phyloP scores from a whole-genome alignment of 1,140 invertebrate species.

The Watersipora subatra region DNA sequence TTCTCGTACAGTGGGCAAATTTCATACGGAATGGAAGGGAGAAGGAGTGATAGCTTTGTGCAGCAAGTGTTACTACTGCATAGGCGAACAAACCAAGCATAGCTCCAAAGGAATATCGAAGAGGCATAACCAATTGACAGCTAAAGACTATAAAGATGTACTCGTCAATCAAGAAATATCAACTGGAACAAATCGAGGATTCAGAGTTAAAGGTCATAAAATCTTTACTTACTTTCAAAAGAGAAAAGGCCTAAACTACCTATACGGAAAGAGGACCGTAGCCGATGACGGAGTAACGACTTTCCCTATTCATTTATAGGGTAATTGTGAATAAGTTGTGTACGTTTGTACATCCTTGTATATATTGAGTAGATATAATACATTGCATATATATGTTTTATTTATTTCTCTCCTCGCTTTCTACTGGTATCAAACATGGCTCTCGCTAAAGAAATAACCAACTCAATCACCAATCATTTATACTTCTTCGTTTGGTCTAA shows the following conservation, averaged over 20 bases:
- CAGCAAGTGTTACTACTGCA: background rate
- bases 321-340: background rate
- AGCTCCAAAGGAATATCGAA: background rate
- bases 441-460: no score
- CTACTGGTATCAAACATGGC: background rate
- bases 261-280: background rate
- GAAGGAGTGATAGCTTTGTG: background rate
- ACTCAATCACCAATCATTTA: no score
- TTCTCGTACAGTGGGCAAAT: background rate
- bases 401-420: background rate
- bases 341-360: background rate
- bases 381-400: background rate
- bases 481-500: no score
- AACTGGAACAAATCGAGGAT: background rate
- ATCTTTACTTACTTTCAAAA: background rate
- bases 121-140: background rate
- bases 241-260: background rate
- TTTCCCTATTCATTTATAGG: background rate
- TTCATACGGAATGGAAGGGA: background rate
- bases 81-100: background rate
- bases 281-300: background rate
- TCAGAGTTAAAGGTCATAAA: background rate
- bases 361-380: background rate
- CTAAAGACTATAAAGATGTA: background rate
- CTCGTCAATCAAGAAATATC: background rate